Conservation (phyloP, 2,113 vertebrate genomes). For the Tiliqua scincoides region DNA sequence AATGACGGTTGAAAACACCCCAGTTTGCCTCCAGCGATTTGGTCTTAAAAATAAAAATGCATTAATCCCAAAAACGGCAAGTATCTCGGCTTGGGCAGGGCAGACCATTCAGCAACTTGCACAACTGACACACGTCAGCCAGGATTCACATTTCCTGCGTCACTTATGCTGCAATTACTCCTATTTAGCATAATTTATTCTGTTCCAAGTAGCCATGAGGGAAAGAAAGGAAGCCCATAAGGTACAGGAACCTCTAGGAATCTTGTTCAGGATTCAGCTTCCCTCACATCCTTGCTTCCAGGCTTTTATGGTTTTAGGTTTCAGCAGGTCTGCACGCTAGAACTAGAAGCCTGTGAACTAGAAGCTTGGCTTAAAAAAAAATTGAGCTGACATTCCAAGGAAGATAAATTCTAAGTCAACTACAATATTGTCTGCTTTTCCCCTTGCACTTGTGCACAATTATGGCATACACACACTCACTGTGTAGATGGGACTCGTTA, state of each 20-base stretch:
- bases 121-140: not conserved
- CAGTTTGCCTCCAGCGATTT: no score
- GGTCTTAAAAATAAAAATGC: no score
- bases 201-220: not conserved
- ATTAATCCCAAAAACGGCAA: not conserved
- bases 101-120: not conserved
- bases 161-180: not conserved
- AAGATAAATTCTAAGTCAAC: not conserved
- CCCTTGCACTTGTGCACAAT: not conserved
- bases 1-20: no score
- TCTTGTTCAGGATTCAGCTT: not conserved
- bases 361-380: not conserved
- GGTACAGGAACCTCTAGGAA: not conserved
- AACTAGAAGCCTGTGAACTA: not conserved
- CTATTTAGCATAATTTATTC: no score
- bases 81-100: not conserved
- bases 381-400: no score
- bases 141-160: not conserved
- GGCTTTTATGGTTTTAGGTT: no score
- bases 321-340: not conserved
- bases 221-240: not conserved
- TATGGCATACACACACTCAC: not conserved
- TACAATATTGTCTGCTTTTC: not conserved
- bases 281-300: no score
- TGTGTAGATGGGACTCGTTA: no score